These are phyloP conservation scores for Candoia aspera DNA, from an alignment of 2,113 vertebrate genomes.

Conservation along the genomic window DNA sequence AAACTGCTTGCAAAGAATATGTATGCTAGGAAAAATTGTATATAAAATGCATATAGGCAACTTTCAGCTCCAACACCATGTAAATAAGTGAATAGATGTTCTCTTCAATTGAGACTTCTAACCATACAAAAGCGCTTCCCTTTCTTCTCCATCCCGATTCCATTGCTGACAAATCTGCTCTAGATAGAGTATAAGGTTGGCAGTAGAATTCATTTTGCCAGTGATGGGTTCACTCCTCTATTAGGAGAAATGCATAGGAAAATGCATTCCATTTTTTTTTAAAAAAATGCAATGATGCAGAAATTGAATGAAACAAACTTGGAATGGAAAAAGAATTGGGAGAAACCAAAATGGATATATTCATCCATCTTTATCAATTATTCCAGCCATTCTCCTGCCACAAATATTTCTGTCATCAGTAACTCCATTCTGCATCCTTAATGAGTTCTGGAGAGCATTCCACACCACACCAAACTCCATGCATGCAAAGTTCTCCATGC, in stretches of 20 bases:
- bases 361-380: neutral
- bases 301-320: neutral
- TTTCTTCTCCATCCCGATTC: neutral
- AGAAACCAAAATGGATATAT: neutral
- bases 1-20: neutral
- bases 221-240: neutral
- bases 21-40: neutral
- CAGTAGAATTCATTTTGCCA: neutral
- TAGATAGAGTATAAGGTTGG: neutral
- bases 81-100: neutral
- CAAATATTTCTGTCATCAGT: neutral
- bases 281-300: neutral
- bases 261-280: neutral
- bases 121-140: neutral
- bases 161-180: neutral
- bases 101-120: neutral
- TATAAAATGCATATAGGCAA: neutral
- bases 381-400: neutral
- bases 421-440: neutral
- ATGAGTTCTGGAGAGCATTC: neutral
- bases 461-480: neutral
- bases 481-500: neutral
- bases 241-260: neutral
- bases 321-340: neutral
- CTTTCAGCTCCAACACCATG: neutral